Percentiles rank a stretch among this genome's conserved stretches.
Evolutionary conservation across 1,140 invertebrate species (phyloP).

Genomic region (Euschistus heros): DNA sequence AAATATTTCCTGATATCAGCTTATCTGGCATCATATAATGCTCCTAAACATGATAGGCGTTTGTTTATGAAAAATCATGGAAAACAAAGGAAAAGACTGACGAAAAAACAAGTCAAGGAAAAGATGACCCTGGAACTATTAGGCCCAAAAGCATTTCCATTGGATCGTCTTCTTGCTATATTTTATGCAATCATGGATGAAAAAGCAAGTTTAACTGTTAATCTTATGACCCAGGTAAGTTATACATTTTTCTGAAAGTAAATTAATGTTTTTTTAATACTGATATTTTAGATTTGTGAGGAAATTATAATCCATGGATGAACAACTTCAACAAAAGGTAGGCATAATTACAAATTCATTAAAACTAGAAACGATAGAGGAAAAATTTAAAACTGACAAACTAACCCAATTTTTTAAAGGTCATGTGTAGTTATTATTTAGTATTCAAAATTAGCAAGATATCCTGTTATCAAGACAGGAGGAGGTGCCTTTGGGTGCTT

Average conservation of each 20-base stretch:
- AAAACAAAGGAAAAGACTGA: constrained; percentile 33
- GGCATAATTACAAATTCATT: background rate
- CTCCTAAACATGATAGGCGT: constrained; percentile 69
- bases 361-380: background rate
- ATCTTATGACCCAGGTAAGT: constrained; percentile 61
- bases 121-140: constrained; percentile 38
- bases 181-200: constrained; percentile 84
- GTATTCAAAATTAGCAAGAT: too few relatives aligned
- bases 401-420: too few relatives aligned
- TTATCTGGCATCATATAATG: constrained; percentile 84
- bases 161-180: constrained; percentile 78
- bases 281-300: too few relatives aligned
- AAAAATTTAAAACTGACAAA: background rate
- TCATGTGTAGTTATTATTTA: too few relatives aligned
- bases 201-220: constrained; percentile 70
- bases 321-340: too few relatives aligned
- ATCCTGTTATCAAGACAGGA: too few relatives aligned
- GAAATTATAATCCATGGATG: too few relatives aligned
- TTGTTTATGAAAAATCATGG: constrained; percentile 68
- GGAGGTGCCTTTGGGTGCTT: too few relatives aligned
- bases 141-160: constrained; percentile 68
- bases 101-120: constrained; percentile 43
- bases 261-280: background rate
- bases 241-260: background rate
- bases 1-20: constrained; percentile 81